Conservation (phyloP, 2,888 invertebrate genomes). For the Cordilura impudica region DNA sequence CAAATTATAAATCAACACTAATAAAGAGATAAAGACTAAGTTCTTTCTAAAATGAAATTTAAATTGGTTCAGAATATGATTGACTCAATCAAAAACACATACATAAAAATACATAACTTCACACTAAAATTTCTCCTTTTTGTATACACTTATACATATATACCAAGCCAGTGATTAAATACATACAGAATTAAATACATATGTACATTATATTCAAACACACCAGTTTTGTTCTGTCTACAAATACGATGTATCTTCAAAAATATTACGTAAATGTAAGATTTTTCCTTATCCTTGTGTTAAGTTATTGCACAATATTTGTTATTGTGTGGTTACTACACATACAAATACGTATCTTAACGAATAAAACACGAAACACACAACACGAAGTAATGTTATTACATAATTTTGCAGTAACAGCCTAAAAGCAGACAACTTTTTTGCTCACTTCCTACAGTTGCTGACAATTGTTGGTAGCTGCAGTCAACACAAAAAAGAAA, state of each 20-base stretch:
- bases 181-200: neutral
- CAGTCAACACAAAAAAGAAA: conserved; percentile 10
- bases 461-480: neutral
- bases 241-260: too few species aligned
- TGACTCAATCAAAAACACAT: neutral
- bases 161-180: neutral
- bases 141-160: too few species aligned
- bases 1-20: too few species aligned
- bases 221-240: too few species aligned
- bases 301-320: neutral
- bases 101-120: neutral
- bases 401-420: conserved; percentile 31
- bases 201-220: too few species aligned
- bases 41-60: neutral
- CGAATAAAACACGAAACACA: neutral
- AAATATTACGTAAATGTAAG: neutral
- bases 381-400: conserved; percentile 10
- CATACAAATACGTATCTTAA: neutral
- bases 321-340: neutral
- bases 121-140: neutral
- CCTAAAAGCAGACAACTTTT: conserved; percentile 52
- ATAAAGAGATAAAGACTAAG: too few species aligned
- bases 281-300: neutral
- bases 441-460: neutral
- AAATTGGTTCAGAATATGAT: neutral